These are phyloP conservation scores for Mus minutoides DNA, from an alignment of 2,797 vertebrate genomes.

Conservation along the genomic window DNA sequence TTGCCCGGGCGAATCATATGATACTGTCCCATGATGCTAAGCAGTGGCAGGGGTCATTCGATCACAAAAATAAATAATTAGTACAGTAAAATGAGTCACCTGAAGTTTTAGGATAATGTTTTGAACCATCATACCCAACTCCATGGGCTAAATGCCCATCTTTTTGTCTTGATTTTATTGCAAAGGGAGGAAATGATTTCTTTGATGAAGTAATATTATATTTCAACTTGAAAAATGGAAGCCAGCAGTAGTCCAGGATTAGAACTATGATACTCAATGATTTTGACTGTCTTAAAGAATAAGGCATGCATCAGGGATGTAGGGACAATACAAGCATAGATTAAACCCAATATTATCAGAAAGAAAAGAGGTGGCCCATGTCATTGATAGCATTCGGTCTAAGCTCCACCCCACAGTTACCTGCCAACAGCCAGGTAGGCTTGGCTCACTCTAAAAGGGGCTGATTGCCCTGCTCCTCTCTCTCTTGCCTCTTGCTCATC, in stretches of 20 bases:
- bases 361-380: background rate
- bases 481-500: no score
- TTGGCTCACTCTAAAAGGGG: no score
- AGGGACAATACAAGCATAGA: background rate
- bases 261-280: no score
- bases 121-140: background rate
- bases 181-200: background rate
- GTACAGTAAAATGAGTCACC: background rate
- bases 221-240: background rate
- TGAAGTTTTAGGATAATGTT: background rate
- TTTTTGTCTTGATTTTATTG: background rate
- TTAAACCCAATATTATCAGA: background rate
- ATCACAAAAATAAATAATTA: background rate
- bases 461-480: no score
- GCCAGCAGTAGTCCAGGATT: background rate
- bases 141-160: background rate
- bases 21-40: background rate
- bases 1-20: background rate
- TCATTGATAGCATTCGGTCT: no score
- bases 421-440: no score
- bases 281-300: background rate
- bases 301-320: background rate
- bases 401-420: no score
- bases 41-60: rapidly evolving
- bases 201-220: background rate